phyloP scores from a whole-genome alignment of 2,797 vertebrate genomes.

The Nasua narica region DNA sequence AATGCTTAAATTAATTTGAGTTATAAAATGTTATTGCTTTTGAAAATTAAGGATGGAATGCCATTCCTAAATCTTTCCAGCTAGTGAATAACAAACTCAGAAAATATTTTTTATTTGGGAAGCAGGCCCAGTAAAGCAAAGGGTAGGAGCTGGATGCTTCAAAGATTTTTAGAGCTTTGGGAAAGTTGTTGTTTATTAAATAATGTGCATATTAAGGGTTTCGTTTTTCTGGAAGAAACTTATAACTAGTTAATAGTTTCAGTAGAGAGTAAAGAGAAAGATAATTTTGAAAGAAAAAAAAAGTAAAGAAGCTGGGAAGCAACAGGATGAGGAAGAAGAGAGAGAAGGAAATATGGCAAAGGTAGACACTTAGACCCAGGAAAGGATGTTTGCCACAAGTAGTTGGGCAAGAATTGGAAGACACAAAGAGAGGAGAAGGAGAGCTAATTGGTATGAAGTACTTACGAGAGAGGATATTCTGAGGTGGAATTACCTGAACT shows the following conservation, averaged over 20 bases:
- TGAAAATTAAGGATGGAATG: not conserved
- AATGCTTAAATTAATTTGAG: not conserved
- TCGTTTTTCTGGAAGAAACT: not conserved
- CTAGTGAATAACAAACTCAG: not conserved
- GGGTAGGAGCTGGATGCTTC: not conserved
- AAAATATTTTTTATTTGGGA: not conserved
- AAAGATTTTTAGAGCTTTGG: not conserved
- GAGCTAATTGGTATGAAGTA: not conserved
- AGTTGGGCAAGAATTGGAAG: not conserved
- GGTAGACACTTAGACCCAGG: not conserved
- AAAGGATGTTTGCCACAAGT: not conserved
- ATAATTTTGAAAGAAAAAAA: not conserved
- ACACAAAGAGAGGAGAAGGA: not conserved
- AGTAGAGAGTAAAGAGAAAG: not conserved
- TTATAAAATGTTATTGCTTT: not conserved
- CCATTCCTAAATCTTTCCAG: not conserved
- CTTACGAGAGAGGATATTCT: not conserved
- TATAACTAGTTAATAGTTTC: not conserved
- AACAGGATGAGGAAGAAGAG: fast-evolving
- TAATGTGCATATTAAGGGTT: not conserved
- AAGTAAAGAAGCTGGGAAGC: not conserved
- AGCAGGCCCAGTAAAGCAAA: not conserved
- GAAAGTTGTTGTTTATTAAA: not conserved
- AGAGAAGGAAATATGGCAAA: not conserved
- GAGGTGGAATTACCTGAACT: not conserved